Percentiles rank a stretch among this genome's conserved stretches.
Conservation (phyloP, 2,888 invertebrate genomes). For the Phanerotoma sp. region DNA sequence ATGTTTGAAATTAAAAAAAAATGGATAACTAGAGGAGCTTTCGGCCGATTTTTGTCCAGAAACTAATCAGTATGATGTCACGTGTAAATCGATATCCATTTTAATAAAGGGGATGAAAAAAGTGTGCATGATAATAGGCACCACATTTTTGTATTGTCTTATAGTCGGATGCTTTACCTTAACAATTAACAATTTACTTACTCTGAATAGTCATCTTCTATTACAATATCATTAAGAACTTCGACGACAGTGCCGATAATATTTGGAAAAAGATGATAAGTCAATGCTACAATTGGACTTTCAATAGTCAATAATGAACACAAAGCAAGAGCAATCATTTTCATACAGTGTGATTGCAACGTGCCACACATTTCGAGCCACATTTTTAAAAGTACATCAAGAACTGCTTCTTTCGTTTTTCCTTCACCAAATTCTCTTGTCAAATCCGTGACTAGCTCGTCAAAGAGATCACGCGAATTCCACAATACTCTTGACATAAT, state of each 20-base stretch:
- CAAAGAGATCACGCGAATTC: neutral
- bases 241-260: constrained; percentile 76
- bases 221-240: constrained; percentile 78
- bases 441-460: constrained; percentile 45
- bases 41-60: too few species aligned
- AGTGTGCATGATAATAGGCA: too few species aligned
- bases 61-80: too few species aligned
- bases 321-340: constrained; percentile 73
- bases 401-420: constrained; percentile 65
- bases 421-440: constrained; percentile 49
- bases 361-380: constrained; percentile 77
- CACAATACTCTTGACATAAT: too few species aligned
- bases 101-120: too few species aligned
- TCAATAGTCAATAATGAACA: constrained; percentile 69
- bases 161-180: neutral
- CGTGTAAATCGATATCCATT: too few species aligned
- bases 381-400: constrained; percentile 71
- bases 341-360: constrained; percentile 80
- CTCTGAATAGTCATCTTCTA: constrained; percentile 58
- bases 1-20: too few species aligned
- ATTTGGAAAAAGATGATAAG: constrained; percentile 70
- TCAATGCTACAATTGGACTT: constrained; percentile 66
- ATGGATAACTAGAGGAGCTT: too few species aligned
- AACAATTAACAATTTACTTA: constrained; percentile 12
- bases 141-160: too few species aligned